Base-by-base conservation (phyloP, 2,888 invertebrate genomes). In the Trypoxylon attenuatum region DNA sequence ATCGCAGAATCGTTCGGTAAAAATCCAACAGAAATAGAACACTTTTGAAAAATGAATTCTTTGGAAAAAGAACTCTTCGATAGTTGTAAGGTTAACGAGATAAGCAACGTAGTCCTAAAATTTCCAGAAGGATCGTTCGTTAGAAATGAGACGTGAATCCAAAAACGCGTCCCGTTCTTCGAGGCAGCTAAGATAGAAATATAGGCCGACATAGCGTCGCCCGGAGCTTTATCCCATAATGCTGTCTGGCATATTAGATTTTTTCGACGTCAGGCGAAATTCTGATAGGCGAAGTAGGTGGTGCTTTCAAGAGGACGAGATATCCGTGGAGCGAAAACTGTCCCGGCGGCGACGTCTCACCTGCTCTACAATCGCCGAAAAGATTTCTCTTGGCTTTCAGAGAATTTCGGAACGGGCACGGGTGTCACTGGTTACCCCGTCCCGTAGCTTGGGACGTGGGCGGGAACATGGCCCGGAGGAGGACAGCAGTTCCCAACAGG, bases 191-290 rank as follows among this genome's bases (percentile, higher is more conserved):
- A n/a, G n/a, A 13, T 21, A 42, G 46, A 61, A 70, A 76, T 73
- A 29, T 72, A 41, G 76, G 64, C 5, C 76, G 59, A 55, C 62
- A 50, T 61, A 10, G 33, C 13, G 10, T 13, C 64, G 55, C 66
- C 54, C 45, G 27, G 23, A 53, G 46, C 47, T 65, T 50, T 50
- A 55, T 64, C 45, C 49, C 47, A 52, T 66, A 72, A 70, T 49
- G 54, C 45, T 50, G 58, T 59, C 72, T 46, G 55, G 55, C 58
- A 55, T 70, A 70, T 72, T 75, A 72, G 60, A 73, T 76, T 76
- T 73, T 68, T 69, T 53, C 39, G 57, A 56, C 60, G 69, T 75
- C 66, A 39, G 43, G 53, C 50, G 57, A 49, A 65, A 74, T 74
- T 63, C 56, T 39, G 33, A n/a, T n/a, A 33, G 38, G 41, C 22